Conservation (phyloP, 2,797 vertebrate species). For the Paratrypauchen microcephalus region DNA sequence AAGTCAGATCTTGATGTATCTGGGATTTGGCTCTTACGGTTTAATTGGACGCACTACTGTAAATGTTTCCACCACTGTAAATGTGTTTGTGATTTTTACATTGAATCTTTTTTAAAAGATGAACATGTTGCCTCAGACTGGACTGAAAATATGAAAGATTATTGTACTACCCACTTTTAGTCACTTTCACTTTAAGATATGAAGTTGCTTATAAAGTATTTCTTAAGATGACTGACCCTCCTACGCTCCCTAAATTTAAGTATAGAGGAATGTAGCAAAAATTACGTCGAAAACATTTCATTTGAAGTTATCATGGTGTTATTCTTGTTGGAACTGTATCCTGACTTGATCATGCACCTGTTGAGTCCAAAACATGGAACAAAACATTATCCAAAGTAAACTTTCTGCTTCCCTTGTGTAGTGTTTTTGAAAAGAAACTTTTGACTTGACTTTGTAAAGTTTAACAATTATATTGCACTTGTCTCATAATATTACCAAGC, state of each 20-base stretch:
- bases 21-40: conserved; percentile 43
- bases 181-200: conserved; percentile 70
- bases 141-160: conserved; percentile 70
- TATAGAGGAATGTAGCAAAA: conserved; percentile 73
- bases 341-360: neutral
- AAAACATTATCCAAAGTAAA: conserved; percentile 3
- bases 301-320: conserved; percentile 61
- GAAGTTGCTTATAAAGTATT: conserved; percentile 69
- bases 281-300: conserved; percentile 71
- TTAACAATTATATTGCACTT: conserved; percentile 11
- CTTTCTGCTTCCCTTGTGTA: conserved; percentile 4
- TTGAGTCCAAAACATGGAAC: neutral
- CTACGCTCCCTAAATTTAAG: conserved; percentile 70
- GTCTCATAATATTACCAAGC: conserved; percentile 12
- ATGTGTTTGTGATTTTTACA: conserved; percentile 71
- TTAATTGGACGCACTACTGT: conserved; percentile 65
- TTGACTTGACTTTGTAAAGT: conserved; percentile 13
- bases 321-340: conserved; percentile 33
- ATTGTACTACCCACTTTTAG: conserved; percentile 64
- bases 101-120: conserved; percentile 66
- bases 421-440: conserved; percentile 10
- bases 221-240: conserved; percentile 64
- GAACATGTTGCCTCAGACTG: conserved; percentile 65
- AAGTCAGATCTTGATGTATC: conserved; percentile 57
- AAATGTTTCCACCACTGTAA: conserved; percentile 62